phyloP scores from a whole-genome alignment of 2,888 invertebrate genomes.

The Drepana falcataria region DNA sequence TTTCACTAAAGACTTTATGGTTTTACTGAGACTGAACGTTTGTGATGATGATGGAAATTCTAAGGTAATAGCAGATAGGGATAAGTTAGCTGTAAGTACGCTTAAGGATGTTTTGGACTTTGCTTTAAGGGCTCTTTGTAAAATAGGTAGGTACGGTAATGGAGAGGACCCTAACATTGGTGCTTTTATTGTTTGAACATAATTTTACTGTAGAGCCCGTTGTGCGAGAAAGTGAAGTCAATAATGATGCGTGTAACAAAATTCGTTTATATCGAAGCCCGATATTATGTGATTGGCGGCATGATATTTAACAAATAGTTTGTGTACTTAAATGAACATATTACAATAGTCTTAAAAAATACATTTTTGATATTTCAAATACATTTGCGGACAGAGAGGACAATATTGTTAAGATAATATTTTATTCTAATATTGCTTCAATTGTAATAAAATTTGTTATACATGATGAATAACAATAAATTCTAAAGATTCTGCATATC shows the following conservation, averaged over 20 bases:
- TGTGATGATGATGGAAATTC: slow-evolving; percentile 54
- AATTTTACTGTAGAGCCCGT: slow-evolving; percentile 1
- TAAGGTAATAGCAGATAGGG: slow-evolving; percentile 29
- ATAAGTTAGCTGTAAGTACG: slow-evolving; percentile 36
- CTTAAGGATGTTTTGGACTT: slow-evolving; percentile 31
- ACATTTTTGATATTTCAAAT: not conserved
- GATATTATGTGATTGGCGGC: not conserved
- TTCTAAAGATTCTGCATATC: slow-evolving; percentile 55
- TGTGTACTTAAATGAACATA: too few relatives aligned
- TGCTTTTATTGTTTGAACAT: slow-evolving; percentile 4
- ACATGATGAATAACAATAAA: slow-evolving; percentile 18
- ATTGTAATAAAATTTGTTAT: not conserved
- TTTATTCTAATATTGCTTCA: not conserved
- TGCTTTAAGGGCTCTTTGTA: slow-evolving; percentile 29
- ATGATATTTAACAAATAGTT: not conserved
- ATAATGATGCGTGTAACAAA: not conserved
- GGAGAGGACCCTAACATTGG: slow-evolving; percentile 11
- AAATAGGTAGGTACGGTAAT: slow-evolving; percentile 22
- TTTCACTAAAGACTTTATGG: slow-evolving; percentile 40
- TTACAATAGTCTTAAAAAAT: too few relatives aligned
- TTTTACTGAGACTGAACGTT: slow-evolving; percentile 69
- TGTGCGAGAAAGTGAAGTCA: slow-evolving; percentile 1
- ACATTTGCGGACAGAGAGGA: not conserved
- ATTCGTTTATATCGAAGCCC: not conserved
- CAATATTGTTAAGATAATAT: too few relatives aligned